Percentiles rank a stretch among this genome's conserved stretches.
These are phyloP conservation scores for Dynastes hyllus DNA, from an alignment of 2,888 invertebrate species.

Conservation along the genomic window DNA sequence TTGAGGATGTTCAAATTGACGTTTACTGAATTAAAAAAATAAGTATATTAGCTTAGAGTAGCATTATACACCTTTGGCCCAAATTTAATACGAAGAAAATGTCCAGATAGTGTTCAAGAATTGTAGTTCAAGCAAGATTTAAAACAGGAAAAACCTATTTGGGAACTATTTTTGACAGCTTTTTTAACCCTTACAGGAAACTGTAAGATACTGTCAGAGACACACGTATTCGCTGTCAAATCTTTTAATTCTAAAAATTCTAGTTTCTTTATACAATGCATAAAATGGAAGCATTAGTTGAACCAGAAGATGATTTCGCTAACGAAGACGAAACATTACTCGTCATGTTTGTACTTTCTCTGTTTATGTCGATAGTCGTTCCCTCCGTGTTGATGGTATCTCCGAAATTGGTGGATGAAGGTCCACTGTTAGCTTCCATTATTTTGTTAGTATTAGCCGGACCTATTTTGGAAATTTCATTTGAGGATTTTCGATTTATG, in stretches of 20 bases:
- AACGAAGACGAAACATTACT: slow-evolving; percentile 61
- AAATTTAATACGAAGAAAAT: no score
- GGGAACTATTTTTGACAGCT: background rate
- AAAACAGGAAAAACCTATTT: no score
- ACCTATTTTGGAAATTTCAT: slow-evolving; percentile 58
- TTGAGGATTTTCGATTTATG: slow-evolving; percentile 58
- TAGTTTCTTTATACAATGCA: background rate
- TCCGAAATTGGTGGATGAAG: slow-evolving; percentile 59
- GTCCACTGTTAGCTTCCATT: slow-evolving; percentile 56
- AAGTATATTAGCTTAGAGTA: no score
- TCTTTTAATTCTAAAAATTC: slow-evolving; percentile 28
- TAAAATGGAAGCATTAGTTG: slow-evolving; percentile 29
- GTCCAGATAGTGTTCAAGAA: no score
- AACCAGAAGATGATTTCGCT: slow-evolving; percentile 27
- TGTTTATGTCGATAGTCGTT: slow-evolving; percentile 60
- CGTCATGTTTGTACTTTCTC: slow-evolving; percentile 59
- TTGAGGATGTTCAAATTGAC: no score
- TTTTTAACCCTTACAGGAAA: background rate
- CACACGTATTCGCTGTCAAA: background rate
- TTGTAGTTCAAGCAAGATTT: no score
- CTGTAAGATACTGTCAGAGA: slow-evolving; percentile 22
- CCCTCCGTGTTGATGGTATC: slow-evolving; percentile 60
- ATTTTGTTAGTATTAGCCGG: slow-evolving; percentile 56
- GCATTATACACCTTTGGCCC: no score
- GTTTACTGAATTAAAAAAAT: no score